Percentiles rank a stretch among this genome's conserved stretches.
Evolutionary conservation across 2,113 vertebrate genomes (phyloP).

Genomic region (Rhynchomys soricoides): DNA sequence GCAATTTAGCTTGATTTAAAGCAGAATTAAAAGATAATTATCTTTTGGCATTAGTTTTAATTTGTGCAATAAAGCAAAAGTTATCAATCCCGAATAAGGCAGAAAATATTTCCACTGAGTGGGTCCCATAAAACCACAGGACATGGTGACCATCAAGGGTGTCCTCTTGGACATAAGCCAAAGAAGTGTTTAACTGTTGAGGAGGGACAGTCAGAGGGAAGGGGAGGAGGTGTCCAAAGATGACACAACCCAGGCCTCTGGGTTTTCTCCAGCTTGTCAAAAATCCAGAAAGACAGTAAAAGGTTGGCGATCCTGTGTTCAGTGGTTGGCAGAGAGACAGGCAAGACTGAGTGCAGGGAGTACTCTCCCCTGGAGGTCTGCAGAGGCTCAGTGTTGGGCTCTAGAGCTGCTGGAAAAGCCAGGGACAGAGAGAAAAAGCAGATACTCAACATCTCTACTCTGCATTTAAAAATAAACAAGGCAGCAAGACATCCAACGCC

Average conservation of each 20-base stretch:
- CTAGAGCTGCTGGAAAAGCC: neutral
- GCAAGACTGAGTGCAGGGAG: neutral
- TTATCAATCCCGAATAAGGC: slow-evolving; percentile 63
- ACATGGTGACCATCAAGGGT: slow-evolving; percentile 56
- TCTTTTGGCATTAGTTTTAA: slow-evolving; percentile 83
- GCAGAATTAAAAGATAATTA: slow-evolving; percentile 78
- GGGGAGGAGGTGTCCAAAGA: slow-evolving; percentile 69
- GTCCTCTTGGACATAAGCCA: slow-evolving; percentile 75
- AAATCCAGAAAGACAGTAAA: slow-evolving; percentile 69
- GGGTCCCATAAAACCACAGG: slow-evolving; percentile 69
- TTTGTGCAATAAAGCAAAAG: slow-evolving; percentile 78
- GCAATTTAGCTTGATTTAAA: slow-evolving; percentile 78
- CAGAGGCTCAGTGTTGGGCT: neutral
- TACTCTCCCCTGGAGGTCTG: neutral
- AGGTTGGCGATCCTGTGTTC: slow-evolving; percentile 10
- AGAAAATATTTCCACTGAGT: slow-evolving; percentile 18
- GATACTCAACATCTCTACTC: slow-evolving; percentile 19
- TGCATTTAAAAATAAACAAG: neutral
- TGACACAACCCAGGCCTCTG: slow-evolving; percentile 64
- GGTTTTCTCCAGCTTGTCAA: slow-evolving; percentile 60
- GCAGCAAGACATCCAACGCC: fast-evolving
- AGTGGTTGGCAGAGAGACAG: neutral
- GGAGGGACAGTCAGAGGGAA: slow-evolving; percentile 26
- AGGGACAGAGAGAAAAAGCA: slow-evolving; percentile 57
- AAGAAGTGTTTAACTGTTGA: slow-evolving; percentile 63